phyloP scores from a whole-genome alignment of 1,140 invertebrate species.

The Nasonia giraulti region DNA sequence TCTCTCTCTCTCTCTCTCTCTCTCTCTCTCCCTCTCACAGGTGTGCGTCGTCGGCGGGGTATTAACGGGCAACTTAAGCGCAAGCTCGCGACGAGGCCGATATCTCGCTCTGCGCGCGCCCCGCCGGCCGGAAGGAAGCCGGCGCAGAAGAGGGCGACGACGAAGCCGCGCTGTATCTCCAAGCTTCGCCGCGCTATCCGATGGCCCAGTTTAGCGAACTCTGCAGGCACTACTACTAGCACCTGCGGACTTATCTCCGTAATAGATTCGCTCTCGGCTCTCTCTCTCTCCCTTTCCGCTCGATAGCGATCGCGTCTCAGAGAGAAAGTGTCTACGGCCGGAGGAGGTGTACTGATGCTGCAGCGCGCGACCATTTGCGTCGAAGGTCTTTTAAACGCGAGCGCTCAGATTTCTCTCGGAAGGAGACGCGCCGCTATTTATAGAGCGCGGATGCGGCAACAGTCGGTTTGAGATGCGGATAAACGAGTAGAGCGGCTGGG shows the following conservation, averaged over 20 bases:
- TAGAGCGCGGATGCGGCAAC: background rate
- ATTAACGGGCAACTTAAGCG: background rate
- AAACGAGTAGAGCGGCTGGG: background rate
- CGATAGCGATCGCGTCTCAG: background rate
- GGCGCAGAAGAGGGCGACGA: background rate
- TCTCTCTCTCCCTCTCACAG: background rate
- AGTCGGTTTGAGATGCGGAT: background rate
- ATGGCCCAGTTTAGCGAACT: conserved; percentile 44
- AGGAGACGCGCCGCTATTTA: background rate
- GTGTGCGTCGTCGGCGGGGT: background rate
- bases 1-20: too few relatives aligned
- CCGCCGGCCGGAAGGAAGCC: background rate
- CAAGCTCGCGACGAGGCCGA: background rate
- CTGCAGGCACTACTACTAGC: background rate
- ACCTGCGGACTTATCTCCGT: conserved; percentile 47
- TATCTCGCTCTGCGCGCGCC: background rate
- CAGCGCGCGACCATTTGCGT: background rate
- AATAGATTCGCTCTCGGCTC: conserved; percentile 45
- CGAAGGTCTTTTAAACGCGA: background rate
- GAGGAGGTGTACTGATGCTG: background rate
- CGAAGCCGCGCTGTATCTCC: conserved; percentile 5
- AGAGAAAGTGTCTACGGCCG: background rate
- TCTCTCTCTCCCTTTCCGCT: background rate
- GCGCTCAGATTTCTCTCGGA: conserved; percentile 9
- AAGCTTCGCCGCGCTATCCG: conserved; percentile 21